Percentiles rank a stretch among this genome's conserved stretches.
Conservation (phyloP, 2,797 vertebrate species). For the Gadopsis bispinosus region DNA sequence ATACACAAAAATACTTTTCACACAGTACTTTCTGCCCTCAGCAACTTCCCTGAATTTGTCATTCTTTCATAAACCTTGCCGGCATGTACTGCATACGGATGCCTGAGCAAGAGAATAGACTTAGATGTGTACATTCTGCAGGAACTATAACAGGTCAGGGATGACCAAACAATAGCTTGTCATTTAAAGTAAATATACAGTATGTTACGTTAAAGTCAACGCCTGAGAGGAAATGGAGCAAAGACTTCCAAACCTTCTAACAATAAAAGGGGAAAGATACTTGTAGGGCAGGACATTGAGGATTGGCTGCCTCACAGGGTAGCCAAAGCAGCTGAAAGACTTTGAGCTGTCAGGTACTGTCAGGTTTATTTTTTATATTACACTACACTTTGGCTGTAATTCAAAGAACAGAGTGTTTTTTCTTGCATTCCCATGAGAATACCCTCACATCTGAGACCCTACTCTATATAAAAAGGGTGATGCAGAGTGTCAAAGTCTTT, state of each 20-base stretch:
- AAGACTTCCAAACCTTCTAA: not conserved
- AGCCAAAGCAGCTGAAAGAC: conserved; percentile 9
- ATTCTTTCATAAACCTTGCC: conserved; percentile 16
- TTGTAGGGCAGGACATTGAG: conserved; percentile 4
- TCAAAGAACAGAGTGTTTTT: conserved; percentile 7
- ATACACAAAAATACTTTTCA: conserved; percentile 12
- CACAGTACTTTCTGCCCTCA: not conserved
- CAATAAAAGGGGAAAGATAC: conserved; percentile 1
- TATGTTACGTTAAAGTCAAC: conserved; percentile 8
- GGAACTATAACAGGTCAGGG: not conserved
- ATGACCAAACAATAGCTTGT: not conserved
- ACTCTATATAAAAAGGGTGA: not conserved
- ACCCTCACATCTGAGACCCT: conserved; percentile 1
- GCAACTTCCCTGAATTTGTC: conserved; percentile 13
- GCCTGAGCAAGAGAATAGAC: not conserved
- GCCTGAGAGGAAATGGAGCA: conserved; percentile 7
- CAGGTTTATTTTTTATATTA: conserved; percentile 19
- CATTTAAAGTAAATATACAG: not conserved
- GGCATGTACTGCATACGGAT: not conserved
- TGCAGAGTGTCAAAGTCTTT: not conserved
- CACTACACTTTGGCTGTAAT: conserved; percentile 9
- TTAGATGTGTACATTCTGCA: conserved; percentile 11
- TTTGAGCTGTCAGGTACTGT: conserved; percentile 7
- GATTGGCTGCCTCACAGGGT: conserved; percentile 7
- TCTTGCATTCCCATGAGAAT: conserved; percentile 7